Percentiles rank a stretch among this genome's conserved stretches.
These are phyloP conservation scores for Geococcyx californianus DNA, from an alignment of 2,113 vertebrate species.

Conservation along the genomic window DNA sequence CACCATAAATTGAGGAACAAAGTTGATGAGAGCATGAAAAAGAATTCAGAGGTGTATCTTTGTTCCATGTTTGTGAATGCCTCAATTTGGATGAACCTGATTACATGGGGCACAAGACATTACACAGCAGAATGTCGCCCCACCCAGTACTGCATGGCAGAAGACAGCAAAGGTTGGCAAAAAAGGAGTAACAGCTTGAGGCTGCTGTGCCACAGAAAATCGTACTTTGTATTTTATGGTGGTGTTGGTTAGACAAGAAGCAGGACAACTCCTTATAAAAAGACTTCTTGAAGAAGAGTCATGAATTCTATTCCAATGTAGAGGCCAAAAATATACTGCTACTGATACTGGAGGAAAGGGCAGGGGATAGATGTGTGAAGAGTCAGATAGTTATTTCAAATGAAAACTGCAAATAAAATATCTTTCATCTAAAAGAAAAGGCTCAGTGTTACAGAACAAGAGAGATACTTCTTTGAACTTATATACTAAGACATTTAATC, in stretches of 20 bases:
- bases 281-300: background rate
- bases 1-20: background rate
- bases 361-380: background rate
- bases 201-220: background rate
- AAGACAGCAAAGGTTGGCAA: constrained; percentile 40
- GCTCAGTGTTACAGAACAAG: background rate
- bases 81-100: constrained; percentile 4
- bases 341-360: background rate
- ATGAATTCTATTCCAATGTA: background rate
- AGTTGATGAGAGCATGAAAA: background rate
- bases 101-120: constrained; percentile 1
- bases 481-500: background rate
- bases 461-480: background rate
- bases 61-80: background rate
- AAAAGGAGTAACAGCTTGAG: background rate
- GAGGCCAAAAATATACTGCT: background rate
- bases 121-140: background rate
- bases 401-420: background rate
- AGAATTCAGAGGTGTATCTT: constrained; percentile 2
- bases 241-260: background rate
- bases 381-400: background rate
- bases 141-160: background rate
- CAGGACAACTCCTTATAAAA: background rate
- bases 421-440: background rate
- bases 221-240: background rate